Evolutionary conservation across 1,140 invertebrate species (phyloP).

Genomic region (Wasmannia auropunctata): DNA sequence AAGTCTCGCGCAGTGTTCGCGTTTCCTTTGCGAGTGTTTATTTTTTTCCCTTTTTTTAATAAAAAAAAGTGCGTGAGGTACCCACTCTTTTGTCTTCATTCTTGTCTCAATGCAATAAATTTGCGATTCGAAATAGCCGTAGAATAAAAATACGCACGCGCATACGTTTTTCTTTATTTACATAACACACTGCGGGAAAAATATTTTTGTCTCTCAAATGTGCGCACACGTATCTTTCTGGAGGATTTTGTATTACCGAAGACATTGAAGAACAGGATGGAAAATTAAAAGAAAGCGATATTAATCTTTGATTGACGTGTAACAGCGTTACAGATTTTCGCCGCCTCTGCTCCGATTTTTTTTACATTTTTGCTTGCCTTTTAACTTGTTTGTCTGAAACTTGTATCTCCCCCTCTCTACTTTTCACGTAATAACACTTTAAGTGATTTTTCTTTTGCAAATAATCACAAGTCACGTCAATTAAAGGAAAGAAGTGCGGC

Average conservation of each 20-base stretch:
- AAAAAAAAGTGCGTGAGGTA: neutral
- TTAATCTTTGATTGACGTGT: neutral
- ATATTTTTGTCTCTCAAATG: neutral
- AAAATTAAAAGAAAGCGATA: neutral
- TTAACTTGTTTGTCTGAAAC: neutral
- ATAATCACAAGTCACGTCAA: neutral
- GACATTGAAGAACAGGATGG: neutral
- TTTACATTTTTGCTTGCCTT: neutral
- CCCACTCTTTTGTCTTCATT: neutral
- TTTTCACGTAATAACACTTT: neutral
- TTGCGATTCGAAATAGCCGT: neutral
- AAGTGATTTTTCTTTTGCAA: neutral
- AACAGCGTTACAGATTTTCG: neutral
- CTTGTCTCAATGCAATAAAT: slow-evolving; percentile 3
- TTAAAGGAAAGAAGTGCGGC: neutral
- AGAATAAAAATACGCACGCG: neutral
- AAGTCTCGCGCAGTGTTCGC: neutral
- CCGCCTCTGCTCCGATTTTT: neutral
- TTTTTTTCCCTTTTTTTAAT: too few species aligned
- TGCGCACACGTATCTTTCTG: neutral
- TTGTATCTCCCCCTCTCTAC: neutral
- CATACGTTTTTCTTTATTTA: neutral
- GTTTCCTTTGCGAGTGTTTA: neutral
- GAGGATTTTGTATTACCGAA: neutral
- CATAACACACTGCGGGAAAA: neutral